Evolutionary conservation across 2,113 vertebrate genomes (phyloP).

Genomic region (Mugil cephalus): DNA sequence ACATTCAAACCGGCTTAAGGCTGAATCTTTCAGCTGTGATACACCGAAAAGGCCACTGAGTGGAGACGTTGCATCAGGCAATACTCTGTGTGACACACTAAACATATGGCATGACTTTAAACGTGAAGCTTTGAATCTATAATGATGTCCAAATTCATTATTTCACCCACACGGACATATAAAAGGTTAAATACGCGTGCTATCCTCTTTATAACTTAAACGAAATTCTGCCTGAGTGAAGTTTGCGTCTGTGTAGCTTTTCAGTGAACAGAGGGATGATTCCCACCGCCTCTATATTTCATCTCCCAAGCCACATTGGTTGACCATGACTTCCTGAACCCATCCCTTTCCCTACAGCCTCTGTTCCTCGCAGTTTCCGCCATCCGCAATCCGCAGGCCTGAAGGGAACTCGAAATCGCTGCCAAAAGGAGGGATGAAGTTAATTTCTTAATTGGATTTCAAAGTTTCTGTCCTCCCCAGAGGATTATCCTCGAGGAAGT

Average conservation of each 20-base stretch:
- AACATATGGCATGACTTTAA: not conserved
- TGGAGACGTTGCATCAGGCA: slow-evolving; percentile 38
- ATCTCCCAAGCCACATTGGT: slow-evolving; percentile 27
- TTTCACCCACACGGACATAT: too few relatives aligned
- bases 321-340: slow-evolving; percentile 28
- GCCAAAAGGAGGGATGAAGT: slow-evolving; percentile 69
- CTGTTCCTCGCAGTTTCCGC: slow-evolving; percentile 43
- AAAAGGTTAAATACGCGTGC: too few relatives aligned
- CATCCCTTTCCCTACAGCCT: slow-evolving; percentile 33
- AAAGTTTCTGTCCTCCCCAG: slow-evolving; percentile 59
- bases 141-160: not conserved
- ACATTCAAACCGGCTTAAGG: not conserved
- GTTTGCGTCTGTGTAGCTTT: slow-evolving; percentile 7
- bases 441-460: slow-evolving; percentile 77
- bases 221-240: not conserved
- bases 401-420: slow-evolving; percentile 58
- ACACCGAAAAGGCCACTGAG: slow-evolving; percentile 26
- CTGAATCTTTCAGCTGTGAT: slow-evolving; percentile 10
- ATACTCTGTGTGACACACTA: not conserved
- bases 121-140: not conserved
- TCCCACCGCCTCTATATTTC: not conserved
- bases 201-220: not conserved
- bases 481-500: slow-evolving; percentile 73
- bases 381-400: slow-evolving; percentile 59
- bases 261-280: not conserved